These are phyloP conservation scores for Buphagus erythrorhynchus DNA, from an alignment of 2,797 vertebrate species.

Conservation along the genomic window DNA sequence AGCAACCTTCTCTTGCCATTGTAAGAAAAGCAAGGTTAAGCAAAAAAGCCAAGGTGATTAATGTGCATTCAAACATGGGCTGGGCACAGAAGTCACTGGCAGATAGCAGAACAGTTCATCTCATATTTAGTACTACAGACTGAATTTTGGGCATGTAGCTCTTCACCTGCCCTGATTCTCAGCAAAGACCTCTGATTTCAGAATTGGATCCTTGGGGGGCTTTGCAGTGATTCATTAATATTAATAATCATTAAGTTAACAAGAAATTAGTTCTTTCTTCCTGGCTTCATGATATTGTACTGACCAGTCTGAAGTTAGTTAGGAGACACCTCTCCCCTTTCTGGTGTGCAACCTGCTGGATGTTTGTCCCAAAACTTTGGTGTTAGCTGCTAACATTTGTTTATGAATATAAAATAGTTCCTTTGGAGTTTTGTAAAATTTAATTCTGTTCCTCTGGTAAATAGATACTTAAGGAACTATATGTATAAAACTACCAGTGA, in stretches of 20 bases:
- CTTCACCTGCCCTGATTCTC: background rate
- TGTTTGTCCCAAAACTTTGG: background rate
- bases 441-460: background rate
- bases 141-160: background rate
- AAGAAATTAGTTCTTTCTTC: background rate
- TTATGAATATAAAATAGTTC: background rate
- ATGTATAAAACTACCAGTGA: background rate
- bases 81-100: background rate
- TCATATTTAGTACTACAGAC: fast-evolving
- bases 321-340: background rate
- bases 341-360: background rate
- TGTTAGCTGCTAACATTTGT: background rate
- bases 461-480: background rate
- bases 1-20: background rate
- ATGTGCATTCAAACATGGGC: background rate
- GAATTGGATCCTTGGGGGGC: background rate
- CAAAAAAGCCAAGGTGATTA: background rate
- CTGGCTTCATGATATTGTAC: background rate
- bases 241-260: background rate
- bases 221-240: background rate
- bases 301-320: background rate
- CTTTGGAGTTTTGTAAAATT: background rate
- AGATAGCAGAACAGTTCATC: background rate
- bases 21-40: background rate
- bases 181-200: background rate